phyloP scores from a whole-genome alignment of 2,113 vertebrate genomes.

The rat (Rattus norvegicus) region GRCr8 NC_086024.1:76262001-76262500 shows the following conservation, averaged over 20 bases:
- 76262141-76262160: conserved; percentile 39
- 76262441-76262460: not conserved
- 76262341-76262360: conserved; percentile 9
- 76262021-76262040: conserved; percentile 24
- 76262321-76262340: not conserved
- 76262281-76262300: not conserved
- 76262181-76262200: not conserved
- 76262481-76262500: not conserved
- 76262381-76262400: conserved; percentile 22
- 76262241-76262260: not conserved
- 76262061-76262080: conserved; percentile 18
- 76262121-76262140: not conserved
- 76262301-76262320: not conserved
- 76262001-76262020: not conserved
- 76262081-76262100: conserved; percentile 28
- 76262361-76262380: not conserved
- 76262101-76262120: not conserved
- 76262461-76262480: not conserved
- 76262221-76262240: conserved; percentile 28
- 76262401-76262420: not conserved
- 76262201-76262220: conserved; percentile 4
- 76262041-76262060: not conserved
- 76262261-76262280: not conserved
- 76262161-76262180: conserved; percentile 18
- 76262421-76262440: conserved; percentile 20